These are phyloP conservation scores for Glossophaga mutica DNA, from an alignment of 2,797 vertebrate species.

Conservation along the genomic window DNA sequence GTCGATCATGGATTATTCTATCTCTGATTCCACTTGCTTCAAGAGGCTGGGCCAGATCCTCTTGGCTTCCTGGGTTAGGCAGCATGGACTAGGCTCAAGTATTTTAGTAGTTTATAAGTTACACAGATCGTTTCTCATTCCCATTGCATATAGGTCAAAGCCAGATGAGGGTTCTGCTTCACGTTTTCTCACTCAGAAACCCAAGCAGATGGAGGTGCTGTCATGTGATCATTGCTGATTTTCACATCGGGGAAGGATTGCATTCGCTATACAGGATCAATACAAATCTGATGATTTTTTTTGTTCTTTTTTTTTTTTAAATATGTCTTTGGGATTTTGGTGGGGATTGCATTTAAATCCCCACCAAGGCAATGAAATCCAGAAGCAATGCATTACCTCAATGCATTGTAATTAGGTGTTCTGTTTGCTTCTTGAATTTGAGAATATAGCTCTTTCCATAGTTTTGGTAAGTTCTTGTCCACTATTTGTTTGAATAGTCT, in stretches of 20 bases:
- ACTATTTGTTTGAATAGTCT: not conserved
- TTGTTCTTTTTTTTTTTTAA: no score
- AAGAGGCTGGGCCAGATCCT: not conserved
- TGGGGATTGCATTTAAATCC: no score
- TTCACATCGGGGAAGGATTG: not conserved
- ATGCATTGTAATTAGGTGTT: not conserved
- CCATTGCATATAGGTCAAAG: not conserved
- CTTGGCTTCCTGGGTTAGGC: not conserved
- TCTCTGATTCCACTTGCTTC: not conserved
- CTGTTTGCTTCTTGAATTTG: not conserved
- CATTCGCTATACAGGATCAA: no score
- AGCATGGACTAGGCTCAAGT: not conserved
- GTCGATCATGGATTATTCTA: not conserved
- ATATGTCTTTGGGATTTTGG: no score
- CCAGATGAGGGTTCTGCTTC: not conserved
- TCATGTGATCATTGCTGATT: not conserved
- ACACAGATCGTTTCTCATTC: not conserved
- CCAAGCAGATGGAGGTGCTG: not conserved
- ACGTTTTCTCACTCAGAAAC: not conserved
- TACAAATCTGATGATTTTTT: no score
- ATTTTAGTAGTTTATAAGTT: not conserved
- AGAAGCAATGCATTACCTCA: no score
- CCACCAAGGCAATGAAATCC: no score
- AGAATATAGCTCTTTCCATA: not conserved
- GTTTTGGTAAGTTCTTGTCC: not conserved